phyloP scores from a whole-genome alignment of 2,888 invertebrate species.

The Hypomecis punctinalis region DNA sequence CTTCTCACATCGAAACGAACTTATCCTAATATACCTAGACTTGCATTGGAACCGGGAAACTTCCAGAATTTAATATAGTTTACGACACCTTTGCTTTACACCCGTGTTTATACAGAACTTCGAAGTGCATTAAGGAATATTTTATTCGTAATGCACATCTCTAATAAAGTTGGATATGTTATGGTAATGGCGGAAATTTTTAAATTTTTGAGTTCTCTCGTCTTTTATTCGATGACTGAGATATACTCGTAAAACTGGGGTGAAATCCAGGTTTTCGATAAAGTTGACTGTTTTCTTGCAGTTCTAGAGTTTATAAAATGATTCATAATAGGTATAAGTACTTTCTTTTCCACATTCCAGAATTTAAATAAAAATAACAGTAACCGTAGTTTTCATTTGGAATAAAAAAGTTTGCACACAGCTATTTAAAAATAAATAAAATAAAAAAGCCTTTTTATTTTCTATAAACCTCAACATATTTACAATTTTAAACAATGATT shows the following conservation, averaged over 20 bases:
- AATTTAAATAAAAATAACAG: no score
- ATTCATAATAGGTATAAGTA: no score
- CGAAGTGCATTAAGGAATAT: constrained; percentile 59
- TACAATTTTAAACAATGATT: no score
- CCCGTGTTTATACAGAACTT: constrained; percentile 65
- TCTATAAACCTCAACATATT: no score
- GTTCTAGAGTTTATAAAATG: no score
- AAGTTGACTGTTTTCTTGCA: no score
- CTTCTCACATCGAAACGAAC: constrained; percentile 65
- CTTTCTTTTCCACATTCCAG: no score
- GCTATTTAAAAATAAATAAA: no score
- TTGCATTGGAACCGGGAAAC: constrained; percentile 54
- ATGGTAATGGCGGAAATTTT: constrained; percentile 33
- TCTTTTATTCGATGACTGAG: not conserved
- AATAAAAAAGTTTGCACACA: no score
- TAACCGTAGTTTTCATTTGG: no score
- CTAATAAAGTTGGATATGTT: constrained; percentile 42
- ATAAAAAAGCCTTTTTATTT: no score
- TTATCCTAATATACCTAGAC: constrained; percentile 69
- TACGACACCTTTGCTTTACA: constrained; percentile 80
- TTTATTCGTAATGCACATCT: constrained; percentile 48
- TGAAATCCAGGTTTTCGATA: no score
- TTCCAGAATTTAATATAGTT: constrained; percentile 77
- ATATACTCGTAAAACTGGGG: not conserved
- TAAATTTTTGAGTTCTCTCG: constrained; percentile 34